Conservation (phyloP, 2,113 vertebrate genomes). For the Astur gentilis region DNA sequence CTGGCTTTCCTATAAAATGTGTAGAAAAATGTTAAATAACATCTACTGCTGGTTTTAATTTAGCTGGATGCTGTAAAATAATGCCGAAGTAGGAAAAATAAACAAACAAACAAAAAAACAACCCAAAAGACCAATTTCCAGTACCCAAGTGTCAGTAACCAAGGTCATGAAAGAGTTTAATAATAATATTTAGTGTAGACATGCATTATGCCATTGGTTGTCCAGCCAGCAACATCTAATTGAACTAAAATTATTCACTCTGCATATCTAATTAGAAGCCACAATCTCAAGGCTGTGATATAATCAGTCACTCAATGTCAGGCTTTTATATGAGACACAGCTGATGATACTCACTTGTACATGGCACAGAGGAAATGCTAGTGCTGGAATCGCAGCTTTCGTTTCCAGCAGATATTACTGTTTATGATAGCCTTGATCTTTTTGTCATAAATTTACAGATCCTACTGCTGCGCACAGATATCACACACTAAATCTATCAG, state of each 20-base stretch:
- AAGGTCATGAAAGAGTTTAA: not conserved
- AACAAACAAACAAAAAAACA: not conserved
- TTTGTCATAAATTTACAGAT: constrained; percentile 5
- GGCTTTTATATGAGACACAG: not conserved
- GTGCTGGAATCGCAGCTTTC: not conserved
- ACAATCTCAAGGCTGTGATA: not conserved
- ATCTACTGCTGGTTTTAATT: not conserved
- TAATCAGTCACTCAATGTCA: not conserved
- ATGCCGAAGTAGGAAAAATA: not conserved
- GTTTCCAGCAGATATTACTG: not conserved
- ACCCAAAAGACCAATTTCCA: not conserved
- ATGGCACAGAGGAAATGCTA: not conserved
- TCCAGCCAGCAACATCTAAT: not conserved
- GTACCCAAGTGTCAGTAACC: not conserved
- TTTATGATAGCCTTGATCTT: not conserved
- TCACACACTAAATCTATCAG: not conserved
- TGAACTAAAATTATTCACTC: not conserved
- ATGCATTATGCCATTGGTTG: not conserved
- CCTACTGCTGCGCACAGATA: not conserved
- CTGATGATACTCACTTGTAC: not conserved
- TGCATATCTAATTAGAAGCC: not conserved
- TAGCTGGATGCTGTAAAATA: not conserved
- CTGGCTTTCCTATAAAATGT: not conserved
- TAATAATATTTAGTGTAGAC: not conserved
- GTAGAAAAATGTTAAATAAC: not conserved